These are phyloP conservation scores for Tetragonula carbonaria DNA, from an alignment of 2,888 invertebrate species.

Conservation along the genomic window DNA sequence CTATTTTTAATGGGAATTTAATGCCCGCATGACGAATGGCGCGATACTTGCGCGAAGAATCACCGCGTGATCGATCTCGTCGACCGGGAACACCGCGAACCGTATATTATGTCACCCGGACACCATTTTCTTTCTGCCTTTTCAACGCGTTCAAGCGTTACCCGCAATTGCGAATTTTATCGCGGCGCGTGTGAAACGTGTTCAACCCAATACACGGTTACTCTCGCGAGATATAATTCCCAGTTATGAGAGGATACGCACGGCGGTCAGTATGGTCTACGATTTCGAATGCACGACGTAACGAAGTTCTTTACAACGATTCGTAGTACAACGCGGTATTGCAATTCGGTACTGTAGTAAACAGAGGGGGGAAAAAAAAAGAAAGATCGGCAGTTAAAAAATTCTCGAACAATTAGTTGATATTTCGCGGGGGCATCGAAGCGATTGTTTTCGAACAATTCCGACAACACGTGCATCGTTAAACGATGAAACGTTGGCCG, in stretches of 20 bases:
- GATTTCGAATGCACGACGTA: not conserved
- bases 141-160: not conserved
- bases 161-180: not conserved
- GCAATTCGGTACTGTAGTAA: too few species aligned
- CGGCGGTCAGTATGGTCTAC: not conserved
- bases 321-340: too few species aligned
- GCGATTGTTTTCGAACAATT: not conserved
- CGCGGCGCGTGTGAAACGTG: too few species aligned
- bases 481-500: not conserved
- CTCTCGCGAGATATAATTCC: not conserved
- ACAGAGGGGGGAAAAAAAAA: too few species aligned
- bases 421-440: not conserved
- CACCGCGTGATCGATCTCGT: conserved; percentile 7
- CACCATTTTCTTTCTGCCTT: not conserved
- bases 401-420: not conserved
- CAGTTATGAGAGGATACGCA: not conserved
- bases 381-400: not conserved
- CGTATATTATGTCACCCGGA: not conserved
- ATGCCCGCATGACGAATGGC: conserved; percentile 11
- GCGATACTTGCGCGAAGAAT: conserved; percentile 1
- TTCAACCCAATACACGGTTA: too few species aligned
- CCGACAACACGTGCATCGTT: not conserved
- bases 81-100: not conserved
- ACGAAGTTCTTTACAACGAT: not conserved
- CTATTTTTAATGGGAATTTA: conserved; percentile 20